Percentiles rank a stretch among this genome's conserved stretches.
Evolutionary conservation across 2,113 vertebrate species (phyloP).

Genomic region (Planiliza haematocheilus): DNA sequence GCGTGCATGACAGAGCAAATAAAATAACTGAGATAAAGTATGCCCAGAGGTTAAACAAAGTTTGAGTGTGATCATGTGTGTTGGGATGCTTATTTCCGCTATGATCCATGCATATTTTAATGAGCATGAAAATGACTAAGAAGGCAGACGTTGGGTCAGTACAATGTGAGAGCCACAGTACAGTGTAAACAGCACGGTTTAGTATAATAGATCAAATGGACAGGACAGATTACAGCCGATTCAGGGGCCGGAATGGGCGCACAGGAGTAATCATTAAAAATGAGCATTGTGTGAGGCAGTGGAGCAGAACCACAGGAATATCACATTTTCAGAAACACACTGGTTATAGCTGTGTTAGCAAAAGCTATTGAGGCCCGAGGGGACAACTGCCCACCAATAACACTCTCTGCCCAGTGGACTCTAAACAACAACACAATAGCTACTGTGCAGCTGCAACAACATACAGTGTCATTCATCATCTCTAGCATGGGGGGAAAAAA

Average conservation of each 20-base stretch:
- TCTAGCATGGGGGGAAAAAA: background rate
- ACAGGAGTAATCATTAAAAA: constrained; percentile 42
- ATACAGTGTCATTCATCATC: constrained; percentile 7
- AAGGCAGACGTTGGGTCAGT: background rate
- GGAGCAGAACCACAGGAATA: constrained; percentile 57
- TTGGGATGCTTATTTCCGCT: background rate
- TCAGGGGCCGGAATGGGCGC: constrained; percentile 43
- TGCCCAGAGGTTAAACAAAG: constrained; percentile 29
- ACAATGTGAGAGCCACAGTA: constrained; percentile 5
- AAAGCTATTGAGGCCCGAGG: constrained; percentile 37
- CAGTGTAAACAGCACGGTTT: constrained; percentile 7
- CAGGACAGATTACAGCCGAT: constrained; percentile 49
- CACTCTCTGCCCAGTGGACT: constrained; percentile 32
- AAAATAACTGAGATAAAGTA: constrained; percentile 29
- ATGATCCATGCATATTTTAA: constrained; percentile 13
- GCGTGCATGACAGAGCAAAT: constrained; percentile 44
- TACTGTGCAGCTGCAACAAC: background rate
- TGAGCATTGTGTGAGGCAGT: constrained; percentile 35
- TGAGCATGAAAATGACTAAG: constrained; percentile 22
- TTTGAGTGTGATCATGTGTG: constrained; percentile 3
- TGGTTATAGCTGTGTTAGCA: constrained; percentile 40
- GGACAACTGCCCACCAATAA: constrained; percentile 29
- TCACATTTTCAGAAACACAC: constrained; percentile 29
- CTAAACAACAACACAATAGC: constrained; percentile 32
- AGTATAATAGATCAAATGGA: constrained; percentile 38